Conservation (phyloP, 2,113 vertebrate genomes). For the Solenodon paradoxus region DNA sequence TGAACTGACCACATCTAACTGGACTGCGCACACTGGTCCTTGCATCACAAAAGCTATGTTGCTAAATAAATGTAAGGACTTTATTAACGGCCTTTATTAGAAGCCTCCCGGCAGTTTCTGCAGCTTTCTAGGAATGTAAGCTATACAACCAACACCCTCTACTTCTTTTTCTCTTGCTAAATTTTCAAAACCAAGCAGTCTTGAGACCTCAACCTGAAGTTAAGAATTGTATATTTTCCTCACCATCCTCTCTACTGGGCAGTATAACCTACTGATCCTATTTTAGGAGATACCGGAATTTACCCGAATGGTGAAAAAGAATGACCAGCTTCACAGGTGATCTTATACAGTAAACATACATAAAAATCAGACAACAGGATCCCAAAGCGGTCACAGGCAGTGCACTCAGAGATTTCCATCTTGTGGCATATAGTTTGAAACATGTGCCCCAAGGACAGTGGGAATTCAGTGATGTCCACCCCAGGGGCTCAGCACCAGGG, state of each 20-base stretch:
- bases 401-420: background rate
- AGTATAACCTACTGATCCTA: background rate
- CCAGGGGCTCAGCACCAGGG: accelerated
- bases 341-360: background rate
- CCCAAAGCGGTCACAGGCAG: background rate
- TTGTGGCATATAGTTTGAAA: background rate
- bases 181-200: background rate
- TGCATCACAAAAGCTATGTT: background rate
- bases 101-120: background rate
- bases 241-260: background rate
- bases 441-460: accelerated
- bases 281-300: background rate
- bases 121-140: background rate
- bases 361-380: background rate
- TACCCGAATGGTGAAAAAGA: background rate
- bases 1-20: background rate
- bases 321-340: background rate
- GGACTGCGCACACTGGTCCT: background rate
- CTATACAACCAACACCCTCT: background rate
- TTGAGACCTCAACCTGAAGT: background rate
- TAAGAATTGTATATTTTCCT: background rate
- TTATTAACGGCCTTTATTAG: background rate
- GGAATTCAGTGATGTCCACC: background rate
- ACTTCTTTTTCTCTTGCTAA: background rate
- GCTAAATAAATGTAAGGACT: background rate